Conservation (phyloP, 2,888 invertebrate species). For the Stenoptilia bipunctidactyla region DNA sequence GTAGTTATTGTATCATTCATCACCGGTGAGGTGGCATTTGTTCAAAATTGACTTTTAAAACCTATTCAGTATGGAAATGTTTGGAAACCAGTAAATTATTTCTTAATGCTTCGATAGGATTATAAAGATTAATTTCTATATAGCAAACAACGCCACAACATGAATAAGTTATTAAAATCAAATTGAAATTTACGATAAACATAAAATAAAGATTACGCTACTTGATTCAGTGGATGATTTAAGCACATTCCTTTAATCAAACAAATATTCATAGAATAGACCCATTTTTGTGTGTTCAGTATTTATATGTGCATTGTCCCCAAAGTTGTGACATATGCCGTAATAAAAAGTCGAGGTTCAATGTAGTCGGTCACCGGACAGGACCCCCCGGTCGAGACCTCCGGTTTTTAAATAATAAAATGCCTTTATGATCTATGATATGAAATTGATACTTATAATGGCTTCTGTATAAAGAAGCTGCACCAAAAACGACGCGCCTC, state of each 20-base stretch:
- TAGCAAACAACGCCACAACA: slow-evolving; percentile 27
- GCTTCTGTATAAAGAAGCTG: slow-evolving; percentile 68
- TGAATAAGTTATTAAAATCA: slow-evolving; percentile 65
- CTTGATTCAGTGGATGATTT: slow-evolving; percentile 40
- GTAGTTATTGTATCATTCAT: background rate
- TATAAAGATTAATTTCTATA: slow-evolving; percentile 44
- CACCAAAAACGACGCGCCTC: slow-evolving; percentile 39
- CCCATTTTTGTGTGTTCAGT: slow-evolving; percentile 41
- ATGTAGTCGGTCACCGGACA: slow-evolving; percentile 39
- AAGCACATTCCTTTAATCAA: slow-evolving; percentile 41
- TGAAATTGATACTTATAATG: slow-evolving; percentile 70
- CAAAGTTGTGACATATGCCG: slow-evolving; percentile 53
- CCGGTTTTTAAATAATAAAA: slow-evolving; percentile 46
- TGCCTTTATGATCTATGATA: slow-evolving; percentile 69
- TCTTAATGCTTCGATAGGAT: slow-evolving; percentile 31
- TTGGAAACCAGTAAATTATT: slow-evolving; percentile 29
- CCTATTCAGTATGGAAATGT: slow-evolving; percentile 19
- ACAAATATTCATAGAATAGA: slow-evolving; percentile 42
- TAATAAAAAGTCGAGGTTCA: slow-evolving; percentile 61
- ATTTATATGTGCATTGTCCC: slow-evolving; percentile 45
- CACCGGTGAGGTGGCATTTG: background rate
- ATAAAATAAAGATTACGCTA: slow-evolving; percentile 60
- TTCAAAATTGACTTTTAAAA: background rate
- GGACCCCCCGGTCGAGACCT: slow-evolving; percentile 56
- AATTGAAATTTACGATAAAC: slow-evolving; percentile 60